Evolutionary conservation across 2,888 invertebrate genomes (phyloP).

Genomic region (Caenorhabditis imperialis): DNA sequence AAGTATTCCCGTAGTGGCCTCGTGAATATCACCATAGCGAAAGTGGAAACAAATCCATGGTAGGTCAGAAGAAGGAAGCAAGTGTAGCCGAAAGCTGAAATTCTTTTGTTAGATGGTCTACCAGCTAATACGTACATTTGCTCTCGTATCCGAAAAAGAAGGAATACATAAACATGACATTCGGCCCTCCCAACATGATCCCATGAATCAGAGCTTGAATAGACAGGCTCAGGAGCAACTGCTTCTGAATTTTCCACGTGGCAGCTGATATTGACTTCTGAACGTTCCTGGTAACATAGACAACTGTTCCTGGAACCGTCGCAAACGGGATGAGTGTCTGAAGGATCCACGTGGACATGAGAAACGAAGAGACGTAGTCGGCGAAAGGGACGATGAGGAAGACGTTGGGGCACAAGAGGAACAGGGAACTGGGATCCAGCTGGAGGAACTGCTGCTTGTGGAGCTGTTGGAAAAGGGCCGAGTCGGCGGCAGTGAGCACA

Average conservation of each 20-base stretch:
- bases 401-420: neutral
- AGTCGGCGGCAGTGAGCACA: neutral
- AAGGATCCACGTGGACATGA: neutral
- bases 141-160: constrained; percentile 18
- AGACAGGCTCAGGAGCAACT: constrained; percentile 13
- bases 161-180: constrained; percentile 16
- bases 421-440: neutral
- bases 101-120: neutral
- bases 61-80: constrained; percentile 7
- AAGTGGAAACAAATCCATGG: constrained; percentile 21
- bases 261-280: neutral
- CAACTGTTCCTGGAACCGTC: neutral
- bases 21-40: constrained; percentile 20
- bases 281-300: constrained; percentile 1
- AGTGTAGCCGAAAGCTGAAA: constrained; percentile 10
- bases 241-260: constrained; percentile 2
- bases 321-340: neutral
- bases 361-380: constrained; percentile 7
- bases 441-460: neutral
- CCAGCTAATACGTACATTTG: neutral
- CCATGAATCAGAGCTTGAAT: constrained; percentile 10
- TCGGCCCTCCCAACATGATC: constrained; percentile 17
- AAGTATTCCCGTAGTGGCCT: constrained; percentile 18
- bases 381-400: neutral
- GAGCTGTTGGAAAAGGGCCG: neutral